Conservation (phyloP, 1,140 invertebrate species). For the Whitmania pigra region DNA sequence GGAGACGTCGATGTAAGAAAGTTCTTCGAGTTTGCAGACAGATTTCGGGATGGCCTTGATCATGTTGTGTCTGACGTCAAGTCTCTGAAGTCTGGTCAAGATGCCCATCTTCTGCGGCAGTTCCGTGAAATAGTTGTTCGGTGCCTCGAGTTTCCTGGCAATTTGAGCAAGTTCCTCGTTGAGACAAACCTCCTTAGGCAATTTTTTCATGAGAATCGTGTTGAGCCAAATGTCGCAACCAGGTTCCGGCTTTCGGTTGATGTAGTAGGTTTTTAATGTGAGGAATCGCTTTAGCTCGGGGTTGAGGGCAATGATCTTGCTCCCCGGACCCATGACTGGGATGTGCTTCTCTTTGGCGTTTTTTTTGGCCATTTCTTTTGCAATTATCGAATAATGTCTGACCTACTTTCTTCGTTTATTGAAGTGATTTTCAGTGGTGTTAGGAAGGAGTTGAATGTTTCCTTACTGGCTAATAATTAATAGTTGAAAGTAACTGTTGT, state of each 20-base stretch:
- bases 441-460: no score
- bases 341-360: slow-evolving; percentile 30
- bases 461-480: no score
- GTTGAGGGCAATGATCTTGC: slow-evolving; percentile 34
- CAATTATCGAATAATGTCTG: background rate
- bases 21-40: slow-evolving; percentile 32
- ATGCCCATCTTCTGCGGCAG: slow-evolving; percentile 34
- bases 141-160: slow-evolving; percentile 29
- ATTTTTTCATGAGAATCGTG: slow-evolving; percentile 26
- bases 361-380: background rate
- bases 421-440: no score
- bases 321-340: slow-evolving; percentile 36
- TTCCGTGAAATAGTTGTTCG: slow-evolving; percentile 37
- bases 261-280: slow-evolving; percentile 14
- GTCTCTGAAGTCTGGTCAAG: slow-evolving; percentile 28
- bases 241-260: background rate
- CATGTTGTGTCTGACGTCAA: slow-evolving; percentile 33
- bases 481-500: no score
- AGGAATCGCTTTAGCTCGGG: slow-evolving; percentile 31
- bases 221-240: slow-evolving; percentile 23
- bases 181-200: slow-evolving; percentile 36
- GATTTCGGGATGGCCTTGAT: slow-evolving; percentile 31
- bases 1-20: slow-evolving; percentile 32
- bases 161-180: slow-evolving; percentile 36
- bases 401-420: background rate